Base-by-base conservation (phyloP, 2,113 vertebrate genomes). In the Copsychus sechellarum region DNA sequence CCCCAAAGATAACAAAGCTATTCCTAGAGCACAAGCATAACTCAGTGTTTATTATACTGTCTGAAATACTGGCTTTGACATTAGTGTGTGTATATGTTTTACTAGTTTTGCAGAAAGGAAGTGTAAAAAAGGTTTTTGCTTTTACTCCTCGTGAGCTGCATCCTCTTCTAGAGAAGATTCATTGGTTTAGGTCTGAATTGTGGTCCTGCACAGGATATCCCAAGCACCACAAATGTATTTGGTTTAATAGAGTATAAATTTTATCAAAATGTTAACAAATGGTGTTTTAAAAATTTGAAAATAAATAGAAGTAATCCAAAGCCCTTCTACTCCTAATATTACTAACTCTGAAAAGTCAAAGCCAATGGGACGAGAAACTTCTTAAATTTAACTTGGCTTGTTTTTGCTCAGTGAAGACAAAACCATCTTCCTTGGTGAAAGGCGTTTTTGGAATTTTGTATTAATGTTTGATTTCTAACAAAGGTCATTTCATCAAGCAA, bases 401-500 rank as follows among this genome's bases (percentile, higher is more conserved):
- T 34, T 69, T 62, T 86, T 87, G 34, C 73, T 87, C 45, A 91
- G 33, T 45, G 20, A 82, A 96, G 87, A 82, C 78, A 87, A 94
- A 95, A 92, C 69, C 92, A 8, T 82, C 73, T 82, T 92, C 58
- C 28, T 21, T 66, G 18, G 25, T 57, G 29, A 85, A 93, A 91
- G 24, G 9, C 21, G 40, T 81, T 67, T 48, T 42, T 61, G 81
- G 72, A 92, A 91, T 93, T 93, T 67, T 53, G 12, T 86, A 53
- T 78, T 82, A 58, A 34, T 53, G 34, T 67, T 91, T 86, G 29
- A 64, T 78, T 94, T 88, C 71, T 77, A 65, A 70, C 25, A 22
- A 69, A 70, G 81, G 71, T 86, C 45, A 85, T 69, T 88, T 94
- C 65, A 90, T 85, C 82, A 79, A 90, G 79, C 42, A 93, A 92